Evolutionary conservation across 2,888 invertebrate species (phyloP), one percentile per base, ranked within the genome.

Genomic region (Acleris holmiana): DNA sequence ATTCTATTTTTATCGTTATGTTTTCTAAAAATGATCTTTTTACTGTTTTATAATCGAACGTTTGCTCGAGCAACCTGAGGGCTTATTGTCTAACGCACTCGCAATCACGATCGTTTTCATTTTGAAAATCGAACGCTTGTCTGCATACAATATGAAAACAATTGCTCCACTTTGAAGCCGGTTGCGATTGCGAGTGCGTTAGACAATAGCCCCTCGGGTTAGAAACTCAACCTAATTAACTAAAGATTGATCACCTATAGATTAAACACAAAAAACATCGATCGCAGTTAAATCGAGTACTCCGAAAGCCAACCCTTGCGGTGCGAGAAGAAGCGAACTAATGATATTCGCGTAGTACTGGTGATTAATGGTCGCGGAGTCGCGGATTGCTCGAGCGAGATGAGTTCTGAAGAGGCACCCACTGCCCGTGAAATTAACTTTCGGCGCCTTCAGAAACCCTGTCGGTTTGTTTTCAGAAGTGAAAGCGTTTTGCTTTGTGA

Each of bases 351-450:
- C 81, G 80, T 84, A 79, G 72, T 74, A 71, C 71, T 77, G 69
- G 85, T 89, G 90, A 90, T 89, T 90, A 89, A 90, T 90, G 86
- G 84, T 73, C 77, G 79, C 77, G 73, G 77, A 83, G 81, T 85
- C 83, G 78, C 78, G 85, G 85, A 86, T 86, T 89, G 87, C 86
- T 89, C 88, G 77, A 84, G 84, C 89, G 85, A 78, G 86, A 88
- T 87, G 88, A 87, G 84, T 85, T 86, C 85, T 81, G 84, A 86
- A 86, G 87, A 82, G 86, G 88, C 84, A 87, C 85, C 86, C 89
- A 88, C 84, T 83, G 83, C 77, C 89, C 89, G 91, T 91, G 89
- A 91, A 91, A 91, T 91, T 91, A 89, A 89, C 89, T 91, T 89
- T 88, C 85, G 82, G 82, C 81, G 86, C 85, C 82, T 84, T 80